These are phyloP conservation scores for Leptopilina myrica DNA, from an alignment of 2,888 invertebrate species.

Conservation along the genomic window DNA sequence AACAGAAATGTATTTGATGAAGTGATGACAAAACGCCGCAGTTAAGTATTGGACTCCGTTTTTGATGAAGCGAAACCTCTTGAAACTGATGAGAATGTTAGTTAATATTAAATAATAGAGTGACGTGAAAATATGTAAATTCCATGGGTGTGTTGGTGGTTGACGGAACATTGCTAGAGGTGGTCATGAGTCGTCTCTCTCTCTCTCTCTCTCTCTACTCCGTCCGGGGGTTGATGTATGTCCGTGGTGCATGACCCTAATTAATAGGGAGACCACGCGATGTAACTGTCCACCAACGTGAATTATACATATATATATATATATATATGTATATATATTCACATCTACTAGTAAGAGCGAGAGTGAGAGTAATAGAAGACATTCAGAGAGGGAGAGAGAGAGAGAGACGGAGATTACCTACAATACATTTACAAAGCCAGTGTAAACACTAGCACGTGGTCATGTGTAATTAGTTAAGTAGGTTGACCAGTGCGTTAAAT, in stretches of 20 bases:
- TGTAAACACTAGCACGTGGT: constrained; percentile 63
- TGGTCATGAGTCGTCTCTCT: constrained; percentile 56
- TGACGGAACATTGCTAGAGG: constrained; percentile 39
- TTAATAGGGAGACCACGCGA: constrained; percentile 75
- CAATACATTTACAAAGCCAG: constrained; percentile 44
- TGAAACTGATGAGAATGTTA: constrained; percentile 44
- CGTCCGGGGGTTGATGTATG: constrained; percentile 70
- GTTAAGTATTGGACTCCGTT: neutral
- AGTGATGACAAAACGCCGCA: no score
- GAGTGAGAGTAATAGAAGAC: constrained; percentile 51
- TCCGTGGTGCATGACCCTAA: constrained; percentile 75
- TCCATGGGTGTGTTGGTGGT: constrained; percentile 47
- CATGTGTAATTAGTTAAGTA: constrained; percentile 61
- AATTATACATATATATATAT: constrained; percentile 60
- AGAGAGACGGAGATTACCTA: constrained; percentile 12
- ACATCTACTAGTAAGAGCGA: constrained; percentile 54
- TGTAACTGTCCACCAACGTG: constrained; percentile 73
- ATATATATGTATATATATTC: no score
- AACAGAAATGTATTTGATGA: no score
- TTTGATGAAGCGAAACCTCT: constrained; percentile 56
- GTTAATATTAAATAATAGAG: constrained; percentile 59
- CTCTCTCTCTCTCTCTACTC: constrained; percentile 54
- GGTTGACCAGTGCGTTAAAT: constrained; percentile 54
- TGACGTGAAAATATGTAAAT: constrained; percentile 64
- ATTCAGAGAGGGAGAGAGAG: constrained; percentile 1